Conservation (phyloP, 2,888 invertebrate genomes). For the Pterobdella sp. region DNA sequence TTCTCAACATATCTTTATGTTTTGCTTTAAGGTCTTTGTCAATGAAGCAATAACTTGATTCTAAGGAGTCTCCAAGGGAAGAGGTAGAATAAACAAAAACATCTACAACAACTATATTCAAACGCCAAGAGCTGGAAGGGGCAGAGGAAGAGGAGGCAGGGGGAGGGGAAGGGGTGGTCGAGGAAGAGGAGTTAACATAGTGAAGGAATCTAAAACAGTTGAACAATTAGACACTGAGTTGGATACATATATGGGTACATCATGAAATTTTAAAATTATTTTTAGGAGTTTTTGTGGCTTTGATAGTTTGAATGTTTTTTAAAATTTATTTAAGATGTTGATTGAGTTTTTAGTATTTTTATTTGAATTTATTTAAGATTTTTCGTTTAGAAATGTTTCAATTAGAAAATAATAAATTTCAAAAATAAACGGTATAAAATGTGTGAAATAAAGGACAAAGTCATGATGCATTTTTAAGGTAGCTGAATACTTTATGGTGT, state of each 20-base stretch:
- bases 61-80: not conserved
- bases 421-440: no score
- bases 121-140: not conserved
- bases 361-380: not conserved
- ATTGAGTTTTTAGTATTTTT: not conserved
- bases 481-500: no score
- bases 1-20: not conserved
- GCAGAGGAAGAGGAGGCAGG: not conserved
- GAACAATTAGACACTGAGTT: slow-evolving; percentile 9
- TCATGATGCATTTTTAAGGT: no score
- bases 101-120: not conserved
- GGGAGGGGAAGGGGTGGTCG: slow-evolving; percentile 10
- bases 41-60: not conserved
- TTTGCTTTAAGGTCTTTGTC: not conserved
- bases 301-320: not conserved
- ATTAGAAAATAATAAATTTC: not conserved
- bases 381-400: not conserved
- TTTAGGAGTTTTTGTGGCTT: not conserved
- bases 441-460: no score
- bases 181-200: not conserved
- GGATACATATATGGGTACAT: not conserved
- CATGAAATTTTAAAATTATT: not conserved
- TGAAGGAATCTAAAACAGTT: not conserved
- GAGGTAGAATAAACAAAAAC: not conserved
- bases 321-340: not conserved